phyloP scores from a whole-genome alignment of 2,888 invertebrate genomes.

The Lepidocyrtoides sp. region DNA sequence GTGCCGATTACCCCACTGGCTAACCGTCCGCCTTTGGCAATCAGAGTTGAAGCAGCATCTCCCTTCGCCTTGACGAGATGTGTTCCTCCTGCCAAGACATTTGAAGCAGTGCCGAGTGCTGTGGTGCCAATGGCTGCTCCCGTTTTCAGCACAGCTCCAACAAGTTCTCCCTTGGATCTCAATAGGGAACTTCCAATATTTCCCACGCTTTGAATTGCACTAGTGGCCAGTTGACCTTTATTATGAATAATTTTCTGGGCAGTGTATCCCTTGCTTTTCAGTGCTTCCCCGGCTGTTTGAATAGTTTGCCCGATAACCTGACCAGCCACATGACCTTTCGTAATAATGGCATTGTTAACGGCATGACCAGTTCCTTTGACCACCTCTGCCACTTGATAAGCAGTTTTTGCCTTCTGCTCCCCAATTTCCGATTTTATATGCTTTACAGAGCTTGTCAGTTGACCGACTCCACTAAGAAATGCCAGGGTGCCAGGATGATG shows the following conservation, averaged over 20 bases:
- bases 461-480: constrained; percentile 20
- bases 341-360: constrained; percentile 42
- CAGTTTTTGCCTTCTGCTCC: constrained; percentile 48
- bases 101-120: constrained; percentile 20
- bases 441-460: constrained; percentile 35
- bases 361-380: constrained; percentile 40
- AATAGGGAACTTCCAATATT: constrained; percentile 36
- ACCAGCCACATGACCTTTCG: constrained; percentile 39
- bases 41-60: constrained; percentile 24
- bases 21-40: constrained; percentile 39
- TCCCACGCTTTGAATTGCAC: constrained; percentile 39
- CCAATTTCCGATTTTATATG: constrained; percentile 20
- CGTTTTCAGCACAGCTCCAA: background rate
- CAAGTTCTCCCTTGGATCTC: constrained; percentile 30
- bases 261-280: constrained; percentile 41
- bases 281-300: constrained; percentile 30
- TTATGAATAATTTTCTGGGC: constrained; percentile 37
- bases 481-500: background rate
- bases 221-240: constrained; percentile 39
- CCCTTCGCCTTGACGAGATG: constrained; percentile 36
- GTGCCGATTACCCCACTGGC: constrained; percentile 59
- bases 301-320: constrained; percentile 50
- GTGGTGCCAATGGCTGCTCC: constrained; percentile 2
- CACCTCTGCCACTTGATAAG: constrained; percentile 27
- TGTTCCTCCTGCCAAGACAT: constrained; percentile 32